Evolutionary conservation across 1,140 invertebrate species (phyloP), one percentile per base, ranked within the genome.

Genomic region (Matsumurasca onukii): DNA sequence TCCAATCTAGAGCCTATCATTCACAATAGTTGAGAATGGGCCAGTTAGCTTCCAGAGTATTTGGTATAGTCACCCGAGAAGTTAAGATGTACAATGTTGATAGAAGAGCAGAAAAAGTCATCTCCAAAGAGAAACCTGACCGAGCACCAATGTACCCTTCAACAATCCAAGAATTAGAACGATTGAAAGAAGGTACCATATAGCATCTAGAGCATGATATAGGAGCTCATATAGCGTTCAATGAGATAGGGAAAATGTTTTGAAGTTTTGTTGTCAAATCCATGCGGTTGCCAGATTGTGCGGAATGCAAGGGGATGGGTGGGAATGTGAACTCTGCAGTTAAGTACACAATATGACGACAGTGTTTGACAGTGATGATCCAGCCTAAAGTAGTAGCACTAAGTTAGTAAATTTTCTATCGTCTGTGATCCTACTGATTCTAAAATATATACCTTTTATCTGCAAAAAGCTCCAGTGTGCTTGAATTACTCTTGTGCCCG

Each of bases 21-120:
- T n/a, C n/a, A n/a, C n/a, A n/a, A n/a, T n/a, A n/a, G n/a, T n/a
- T n/a, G n/a, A n/a, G 20, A 17, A 59, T 59, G 55, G 55, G 55
- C 24, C 55, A 59, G 30, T 13, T 24, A 82, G 85, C 88, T 86
- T 86, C 86, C 17, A 82, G 82, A 75, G 74, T 78, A 51, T 75
- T 80, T 69, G 84, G 85, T 0, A 71, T 74, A 39, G 57, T 87
- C 15, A 73, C 72, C 27, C 77, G 82, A 31, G 82, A 84, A 27
- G 65, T 84, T 1, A 81, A 81, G 73, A 82, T 82, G 49, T 90
- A 87, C 72, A 91, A 91, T 77, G 82, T 89, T 5, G 89, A 89
- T 75, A 87, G 86, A 75, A 83, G 90, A 70, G 89, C 88, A 15
- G 84, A 87, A 72, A 86, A 84, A 75, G 75, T 88, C 20, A 84